These are phyloP conservation scores for Discoglossus pictus DNA, from an alignment of 2,797 vertebrate species.

Conservation along the genomic window DNA sequence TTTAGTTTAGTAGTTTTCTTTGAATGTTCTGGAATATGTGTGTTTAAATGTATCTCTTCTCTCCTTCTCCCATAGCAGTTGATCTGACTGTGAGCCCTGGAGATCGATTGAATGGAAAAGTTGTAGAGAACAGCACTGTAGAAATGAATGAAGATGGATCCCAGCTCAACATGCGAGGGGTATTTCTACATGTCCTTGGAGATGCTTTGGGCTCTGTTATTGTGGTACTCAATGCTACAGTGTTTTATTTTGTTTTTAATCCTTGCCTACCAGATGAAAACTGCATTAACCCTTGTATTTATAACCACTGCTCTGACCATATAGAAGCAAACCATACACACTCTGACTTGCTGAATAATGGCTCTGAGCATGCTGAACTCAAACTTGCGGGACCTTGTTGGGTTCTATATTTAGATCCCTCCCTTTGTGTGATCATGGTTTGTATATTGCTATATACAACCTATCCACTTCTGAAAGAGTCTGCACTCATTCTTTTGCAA, in stretches of 20 bases:
- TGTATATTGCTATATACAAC: slow-evolving; percentile 94
- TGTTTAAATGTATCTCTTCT: neutral
- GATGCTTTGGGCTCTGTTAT: slow-evolving; percentile 97
- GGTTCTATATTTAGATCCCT: slow-evolving; percentile 94
- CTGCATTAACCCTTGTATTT: slow-evolving; percentile 82
- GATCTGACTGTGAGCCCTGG: slow-evolving; percentile 62
- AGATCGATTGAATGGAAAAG: slow-evolving; percentile 85
- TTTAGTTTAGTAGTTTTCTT: neutral
- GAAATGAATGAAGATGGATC: slow-evolving; percentile 68
- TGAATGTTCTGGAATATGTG: neutral
- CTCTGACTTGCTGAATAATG: slow-evolving; percentile 52
- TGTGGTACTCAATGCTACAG: slow-evolving; percentile 88
- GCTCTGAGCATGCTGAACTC: slow-evolving; percentile 34
- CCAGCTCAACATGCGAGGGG: slow-evolving; percentile 97
- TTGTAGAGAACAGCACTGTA: slow-evolving; percentile 73
- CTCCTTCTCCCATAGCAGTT: slow-evolving; percentile 67
- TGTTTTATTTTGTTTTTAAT: slow-evolving; percentile 88
- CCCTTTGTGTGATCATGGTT: slow-evolving; percentile 94
- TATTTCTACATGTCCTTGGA: slow-evolving; percentile 95
- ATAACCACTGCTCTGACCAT: slow-evolving; percentile 72
- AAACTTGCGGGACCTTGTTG: slow-evolving; percentile 85
- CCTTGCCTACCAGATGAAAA: slow-evolving; percentile 71
- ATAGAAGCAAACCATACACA: slow-evolving; percentile 72
- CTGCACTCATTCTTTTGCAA: slow-evolving; percentile 95
- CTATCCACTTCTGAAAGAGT: slow-evolving; percentile 94